Percentiles rank a stretch among this genome's conserved stretches.
These are phyloP conservation scores for Spicauda simplicius DNA, from an alignment of 2,888 invertebrate species.

Conservation along the genomic window DNA sequence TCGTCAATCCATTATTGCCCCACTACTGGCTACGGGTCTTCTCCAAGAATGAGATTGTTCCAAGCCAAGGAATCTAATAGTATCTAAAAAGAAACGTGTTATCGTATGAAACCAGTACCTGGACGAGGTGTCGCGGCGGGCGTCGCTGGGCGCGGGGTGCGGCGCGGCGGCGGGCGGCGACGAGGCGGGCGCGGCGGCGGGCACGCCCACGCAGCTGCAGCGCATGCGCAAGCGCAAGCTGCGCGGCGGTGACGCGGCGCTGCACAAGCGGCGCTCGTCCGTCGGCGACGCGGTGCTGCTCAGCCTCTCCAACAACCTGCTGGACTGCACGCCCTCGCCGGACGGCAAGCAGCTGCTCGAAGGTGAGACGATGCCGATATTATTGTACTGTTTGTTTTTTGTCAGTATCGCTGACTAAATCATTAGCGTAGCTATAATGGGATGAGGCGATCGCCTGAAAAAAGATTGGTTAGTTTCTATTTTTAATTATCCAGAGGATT, in stretches of 20 bases:
- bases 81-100: not conserved
- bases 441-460: too few relatives aligned
- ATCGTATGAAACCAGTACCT: constrained; percentile 62
- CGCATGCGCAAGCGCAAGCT: constrained; percentile 93
- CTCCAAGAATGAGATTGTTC: too few relatives aligned
- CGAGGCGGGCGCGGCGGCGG: constrained; percentile 46
- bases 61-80: too few relatives aligned
- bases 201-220: constrained; percentile 74
- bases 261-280: constrained; percentile 93
- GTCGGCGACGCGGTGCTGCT: constrained; percentile 93
- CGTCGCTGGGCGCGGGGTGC: constrained; percentile 68
- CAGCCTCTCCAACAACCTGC: constrained; percentile 93
- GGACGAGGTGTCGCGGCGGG: constrained; percentile 78
- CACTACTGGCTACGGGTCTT: too few relatives aligned
- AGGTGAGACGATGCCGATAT: constrained; percentile 57
- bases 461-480: too few relatives aligned
- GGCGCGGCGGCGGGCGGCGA: constrained; percentile 46
- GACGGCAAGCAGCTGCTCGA: constrained; percentile 86
- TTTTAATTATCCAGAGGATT: too few relatives aligned
- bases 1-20: too few relatives aligned
- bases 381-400: not conserved
- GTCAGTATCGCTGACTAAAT: too few relatives aligned
- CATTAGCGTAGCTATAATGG: too few relatives aligned
- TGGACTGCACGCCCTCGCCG: constrained; percentile 94
- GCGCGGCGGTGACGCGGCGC: constrained; percentile 80